These are phyloP conservation scores for Corythaixoides concolor DNA, from an alignment of 2,113 vertebrate genomes.

Conservation along the genomic window DNA sequence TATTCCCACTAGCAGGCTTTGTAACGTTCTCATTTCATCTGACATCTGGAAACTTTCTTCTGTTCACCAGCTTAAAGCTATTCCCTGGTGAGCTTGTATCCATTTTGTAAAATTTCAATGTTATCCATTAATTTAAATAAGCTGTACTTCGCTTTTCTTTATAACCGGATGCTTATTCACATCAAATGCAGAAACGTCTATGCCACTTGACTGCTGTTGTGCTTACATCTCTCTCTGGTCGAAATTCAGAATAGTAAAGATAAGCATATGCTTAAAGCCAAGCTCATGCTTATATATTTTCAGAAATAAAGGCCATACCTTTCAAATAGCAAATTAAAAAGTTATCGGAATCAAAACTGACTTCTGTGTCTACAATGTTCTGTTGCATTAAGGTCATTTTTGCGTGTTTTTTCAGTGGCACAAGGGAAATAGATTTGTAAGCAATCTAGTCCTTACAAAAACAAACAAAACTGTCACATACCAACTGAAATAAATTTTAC, in stretches of 20 bases:
- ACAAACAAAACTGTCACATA: neutral
- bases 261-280: neutral
- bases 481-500: conserved; percentile 25
- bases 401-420: neutral
- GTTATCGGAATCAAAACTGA: neutral
- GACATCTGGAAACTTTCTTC: neutral
- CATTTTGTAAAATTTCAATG: neutral
- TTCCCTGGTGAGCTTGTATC: neutral
- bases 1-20: neutral
- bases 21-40: neutral
- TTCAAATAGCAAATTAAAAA: neutral
- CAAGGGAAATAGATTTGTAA: neutral
- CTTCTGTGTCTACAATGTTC: neutral
- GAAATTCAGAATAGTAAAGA: neutral
- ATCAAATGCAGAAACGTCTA: neutral
- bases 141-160: neutral
- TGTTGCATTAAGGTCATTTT: neutral
- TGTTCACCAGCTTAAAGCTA: neutral
- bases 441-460: neutral
- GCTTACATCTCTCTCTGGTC: neutral
- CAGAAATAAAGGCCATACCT: neutral
- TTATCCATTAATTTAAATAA: neutral
- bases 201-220: neutral
- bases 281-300: neutral
- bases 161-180: neutral